Conservation (phyloP, 2,113 vertebrate genomes). For the Apeltes quadracus region DNA sequence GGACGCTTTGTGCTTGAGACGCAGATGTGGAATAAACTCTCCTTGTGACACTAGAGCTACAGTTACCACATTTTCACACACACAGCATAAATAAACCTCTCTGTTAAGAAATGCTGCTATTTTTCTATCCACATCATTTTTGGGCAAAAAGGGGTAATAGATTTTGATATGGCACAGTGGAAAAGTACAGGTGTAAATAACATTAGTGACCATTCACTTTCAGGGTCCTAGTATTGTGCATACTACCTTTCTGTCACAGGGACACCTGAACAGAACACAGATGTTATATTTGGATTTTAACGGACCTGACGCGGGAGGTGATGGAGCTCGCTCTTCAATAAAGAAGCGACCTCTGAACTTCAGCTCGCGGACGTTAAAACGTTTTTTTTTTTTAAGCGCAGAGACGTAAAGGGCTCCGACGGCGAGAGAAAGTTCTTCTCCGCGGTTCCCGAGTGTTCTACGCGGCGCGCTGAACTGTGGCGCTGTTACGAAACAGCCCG, state of each 20-base stretch:
- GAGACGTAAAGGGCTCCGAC: too few species aligned
- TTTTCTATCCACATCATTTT: neutral
- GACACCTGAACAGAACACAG: neutral
- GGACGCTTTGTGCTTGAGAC: conserved; percentile 6
- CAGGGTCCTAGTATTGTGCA: neutral
- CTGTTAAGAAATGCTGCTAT: neutral
- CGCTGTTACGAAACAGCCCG: too few species aligned
- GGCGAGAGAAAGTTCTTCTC: too few species aligned
- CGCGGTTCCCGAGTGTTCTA: too few species aligned
- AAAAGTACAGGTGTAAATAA: neutral
- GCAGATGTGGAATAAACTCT: neutral
- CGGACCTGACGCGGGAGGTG: too few species aligned
- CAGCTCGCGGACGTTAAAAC: too few species aligned
- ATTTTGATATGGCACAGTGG: neutral
- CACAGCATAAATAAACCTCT: conserved; percentile 19
- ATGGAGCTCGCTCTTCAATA: too few species aligned
- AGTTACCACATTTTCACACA: conserved; percentile 3
- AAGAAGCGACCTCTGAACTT: too few species aligned
- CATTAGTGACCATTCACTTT: neutral
- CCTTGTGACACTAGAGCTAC: conserved; percentile 30
- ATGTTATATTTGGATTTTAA: neutral
- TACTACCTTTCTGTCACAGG: neutral
- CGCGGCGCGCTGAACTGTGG: too few species aligned
- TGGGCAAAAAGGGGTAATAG: neutral
- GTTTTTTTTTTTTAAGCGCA: too few species aligned